Conservation (phyloP, 2,113 vertebrate genomes). For the Glaucidium brasilianum region DNA sequence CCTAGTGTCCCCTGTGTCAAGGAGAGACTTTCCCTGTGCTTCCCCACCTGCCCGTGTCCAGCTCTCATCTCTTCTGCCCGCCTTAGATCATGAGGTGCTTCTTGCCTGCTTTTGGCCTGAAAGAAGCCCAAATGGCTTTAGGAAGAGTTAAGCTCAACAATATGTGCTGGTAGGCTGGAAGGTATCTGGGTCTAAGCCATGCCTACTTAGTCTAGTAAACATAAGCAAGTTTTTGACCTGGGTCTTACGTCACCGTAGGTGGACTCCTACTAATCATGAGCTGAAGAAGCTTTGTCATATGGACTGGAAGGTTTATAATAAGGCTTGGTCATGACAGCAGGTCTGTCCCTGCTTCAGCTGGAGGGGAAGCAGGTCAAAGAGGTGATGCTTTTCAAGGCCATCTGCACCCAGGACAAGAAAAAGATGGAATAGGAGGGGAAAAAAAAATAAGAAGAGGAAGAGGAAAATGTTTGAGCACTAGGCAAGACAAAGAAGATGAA, state of each 20-base stretch:
- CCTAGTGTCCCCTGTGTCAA: neutral
- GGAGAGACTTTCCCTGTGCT: neutral
- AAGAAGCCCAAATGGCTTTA: neutral
- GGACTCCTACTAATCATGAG: neutral
- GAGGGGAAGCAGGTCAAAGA: neutral
- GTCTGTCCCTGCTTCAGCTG: neutral
- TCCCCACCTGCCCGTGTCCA: accelerated
- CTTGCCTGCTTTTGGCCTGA: neutral
- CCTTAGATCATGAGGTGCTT: neutral
- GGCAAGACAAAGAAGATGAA: neutral
- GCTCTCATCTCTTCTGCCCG: neutral
- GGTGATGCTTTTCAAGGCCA: neutral
- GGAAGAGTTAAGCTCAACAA: neutral
- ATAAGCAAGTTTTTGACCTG: neutral
- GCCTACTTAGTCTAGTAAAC: neutral
- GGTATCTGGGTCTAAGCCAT: neutral
- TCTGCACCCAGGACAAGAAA: neutral
- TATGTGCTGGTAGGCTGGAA: neutral
- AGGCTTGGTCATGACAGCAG: neutral
- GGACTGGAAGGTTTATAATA: neutral
- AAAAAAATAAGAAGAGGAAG: neutral
- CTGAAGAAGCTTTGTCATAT: neutral
- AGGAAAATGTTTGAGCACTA: neutral
- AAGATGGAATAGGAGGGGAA: neutral
- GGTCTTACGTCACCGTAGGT: neutral